These are phyloP conservation scores for Copidosoma floridanum DNA, from an alignment of 1,140 invertebrate species.

Conservation along the genomic window DNA sequence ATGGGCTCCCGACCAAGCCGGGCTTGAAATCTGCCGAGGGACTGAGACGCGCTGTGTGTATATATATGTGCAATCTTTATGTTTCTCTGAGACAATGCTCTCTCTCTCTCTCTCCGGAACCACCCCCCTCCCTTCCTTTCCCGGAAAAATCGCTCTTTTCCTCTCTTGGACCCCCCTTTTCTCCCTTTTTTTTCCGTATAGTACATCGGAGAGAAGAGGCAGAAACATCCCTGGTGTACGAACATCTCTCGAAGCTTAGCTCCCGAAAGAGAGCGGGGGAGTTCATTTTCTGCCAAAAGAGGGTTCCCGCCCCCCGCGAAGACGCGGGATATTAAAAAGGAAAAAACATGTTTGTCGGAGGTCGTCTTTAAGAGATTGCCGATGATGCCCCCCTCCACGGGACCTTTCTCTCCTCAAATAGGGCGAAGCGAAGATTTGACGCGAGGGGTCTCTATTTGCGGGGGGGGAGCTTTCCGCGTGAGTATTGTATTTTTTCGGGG, in stretches of 20 bases:
- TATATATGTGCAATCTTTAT: background rate
- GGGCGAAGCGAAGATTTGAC: background rate
- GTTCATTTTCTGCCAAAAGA: constrained; percentile 24
- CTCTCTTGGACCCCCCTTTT: constrained; percentile 1
- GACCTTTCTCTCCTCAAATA: background rate
- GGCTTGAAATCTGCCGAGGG: constrained; percentile 30
- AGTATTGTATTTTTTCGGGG: no score
- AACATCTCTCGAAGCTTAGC: background rate
- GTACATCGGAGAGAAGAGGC: constrained; percentile 7
- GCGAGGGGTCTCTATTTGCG: no score
- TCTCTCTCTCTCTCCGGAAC: constrained; percentile 26
- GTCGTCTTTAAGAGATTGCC: background rate
- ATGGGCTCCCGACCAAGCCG: no score
- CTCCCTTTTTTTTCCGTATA: no score
- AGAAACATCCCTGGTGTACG: no score
- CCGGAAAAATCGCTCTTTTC: no score
- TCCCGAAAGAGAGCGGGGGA: no score
- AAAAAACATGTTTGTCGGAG: constrained; percentile 3
- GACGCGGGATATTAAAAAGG: constrained; percentile 12
- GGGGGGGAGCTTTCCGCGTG: no score
- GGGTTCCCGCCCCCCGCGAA: background rate
- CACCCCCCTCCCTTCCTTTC: constrained; percentile 22
- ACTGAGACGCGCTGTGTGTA: constrained; percentile 32
- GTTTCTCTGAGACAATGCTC: constrained; percentile 36
- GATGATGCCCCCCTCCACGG: background rate